Percentiles rank a stretch among this genome's conserved stretches.
Evolutionary conservation across 2,797 vertebrate species (phyloP).

Genomic region (Hozukius guyotensis): DNA sequence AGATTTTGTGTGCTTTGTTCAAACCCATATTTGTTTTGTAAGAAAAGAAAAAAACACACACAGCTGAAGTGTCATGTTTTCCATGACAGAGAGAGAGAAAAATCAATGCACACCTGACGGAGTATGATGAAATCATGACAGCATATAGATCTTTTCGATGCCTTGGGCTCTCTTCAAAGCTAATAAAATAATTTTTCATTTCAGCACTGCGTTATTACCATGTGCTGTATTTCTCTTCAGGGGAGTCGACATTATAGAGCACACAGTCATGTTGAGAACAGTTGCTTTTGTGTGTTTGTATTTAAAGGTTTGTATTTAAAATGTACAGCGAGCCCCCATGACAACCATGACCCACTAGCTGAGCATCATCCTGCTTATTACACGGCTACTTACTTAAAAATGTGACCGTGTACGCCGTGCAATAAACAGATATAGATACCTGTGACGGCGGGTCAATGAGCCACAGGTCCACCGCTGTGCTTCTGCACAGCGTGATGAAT

Average conservation of each 20-base stretch:
- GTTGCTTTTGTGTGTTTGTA: background rate
- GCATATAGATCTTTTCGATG: constrained; percentile 65
- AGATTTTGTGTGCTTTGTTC: background rate
- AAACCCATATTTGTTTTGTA: background rate
- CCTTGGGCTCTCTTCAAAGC: constrained; percentile 59
- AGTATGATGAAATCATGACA: constrained; percentile 70
- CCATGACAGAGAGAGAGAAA: constrained; percentile 16
- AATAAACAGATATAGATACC: constrained; percentile 32
- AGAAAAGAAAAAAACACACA: background rate
- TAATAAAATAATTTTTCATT: constrained; percentile 64
- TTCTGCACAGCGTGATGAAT: constrained; percentile 61
- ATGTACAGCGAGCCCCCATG: no score
- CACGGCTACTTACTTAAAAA: no score
- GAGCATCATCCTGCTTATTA: no score
- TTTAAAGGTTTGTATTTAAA: background rate
- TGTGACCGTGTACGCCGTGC: no score
- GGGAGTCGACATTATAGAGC: background rate
- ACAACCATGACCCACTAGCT: no score
- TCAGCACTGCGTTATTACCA: constrained; percentile 49
- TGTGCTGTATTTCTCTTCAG: constrained; percentile 39
- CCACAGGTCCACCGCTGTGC: constrained; percentile 39
- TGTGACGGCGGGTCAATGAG: constrained; percentile 59
- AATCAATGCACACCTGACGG: constrained; percentile 60
- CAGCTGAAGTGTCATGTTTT: constrained; percentile 34
- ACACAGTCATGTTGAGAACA: background rate